Base-by-base conservation (phyloP, 2,797 vertebrate species). In the Xyrichtys novacula region DNA sequence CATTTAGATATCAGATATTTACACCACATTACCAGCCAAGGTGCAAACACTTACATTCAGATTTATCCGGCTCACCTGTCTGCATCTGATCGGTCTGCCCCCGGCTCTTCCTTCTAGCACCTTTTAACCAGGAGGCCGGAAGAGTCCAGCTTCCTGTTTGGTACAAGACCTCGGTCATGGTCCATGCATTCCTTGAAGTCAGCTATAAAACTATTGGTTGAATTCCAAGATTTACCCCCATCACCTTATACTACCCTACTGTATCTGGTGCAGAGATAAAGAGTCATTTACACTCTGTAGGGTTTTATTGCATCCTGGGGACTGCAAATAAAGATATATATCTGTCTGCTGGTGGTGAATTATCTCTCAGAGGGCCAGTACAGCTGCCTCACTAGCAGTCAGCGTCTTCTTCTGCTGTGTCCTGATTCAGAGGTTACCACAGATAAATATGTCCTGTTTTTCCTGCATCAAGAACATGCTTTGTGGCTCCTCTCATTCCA, bases 1-100 rank as follows among this genome's bases (percentile, higher is more conserved):
- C n/a, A n/a, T n/a, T n/a, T n/a, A n/a, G n/a, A n/a, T n/a, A n/a
- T n/a, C n/a, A n/a, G n/a, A n/a, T 23, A 48, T 53, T 62, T 9
- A 32, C 1, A 12, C 26, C 20, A 1, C 44, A 28, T 40, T 29
- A 57, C 47, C 25, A 25, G 6, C 4, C 15, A 8, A 4, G 8
- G 1, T 32, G 6, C 10, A 9, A 48, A 65, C 48, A 6, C 23
- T 49, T 17, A 17, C 19, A 55, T 57, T 60, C 1, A 68, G 32
- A 66, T n/a, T n/a, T n/a, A n/a, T n/a, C n/a, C n/a, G n/a, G 39
- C 84, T 88, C 59, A 89, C 87, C 84, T 83, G 63, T 46, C 31
- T 32, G 23, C 47, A 28, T 74, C 46, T 54, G 62, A 53, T 44
- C 48, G 38, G 36, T 52, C 48, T 19, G 8, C 20, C 16, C 28